A percentile compares a stretch with the other conserved stretches of the same genome.
Evolutionary conservation across 2,113 vertebrate genomes (phyloP).

Genomic region (Cinclus mexicanus): DNA sequence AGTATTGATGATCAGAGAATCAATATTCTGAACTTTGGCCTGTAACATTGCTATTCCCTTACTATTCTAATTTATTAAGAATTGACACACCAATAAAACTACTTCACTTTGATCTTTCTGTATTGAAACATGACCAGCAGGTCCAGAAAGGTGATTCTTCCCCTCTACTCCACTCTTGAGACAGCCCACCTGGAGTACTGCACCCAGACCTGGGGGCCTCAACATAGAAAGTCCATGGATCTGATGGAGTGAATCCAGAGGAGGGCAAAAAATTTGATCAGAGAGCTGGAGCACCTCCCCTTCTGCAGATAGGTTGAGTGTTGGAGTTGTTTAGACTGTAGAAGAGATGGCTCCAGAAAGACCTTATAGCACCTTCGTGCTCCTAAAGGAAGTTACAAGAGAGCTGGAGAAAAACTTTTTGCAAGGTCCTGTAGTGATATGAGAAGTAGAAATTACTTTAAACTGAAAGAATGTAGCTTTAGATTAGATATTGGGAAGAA

Average conservation of each 20-base stretch:
- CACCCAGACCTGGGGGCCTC: not conserved
- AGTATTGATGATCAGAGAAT: not conserved
- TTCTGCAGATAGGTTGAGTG: not conserved
- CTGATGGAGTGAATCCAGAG: not conserved
- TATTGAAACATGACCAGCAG: not conserved
- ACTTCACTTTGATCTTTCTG: not conserved
- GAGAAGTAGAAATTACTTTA: not conserved
- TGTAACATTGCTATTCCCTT: not conserved
- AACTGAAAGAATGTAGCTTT: not conserved
- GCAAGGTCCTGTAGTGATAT: not conserved
- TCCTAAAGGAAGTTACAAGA: not conserved
- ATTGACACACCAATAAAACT: not conserved
- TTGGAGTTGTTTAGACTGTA: not conserved
- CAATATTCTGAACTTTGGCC: not conserved
- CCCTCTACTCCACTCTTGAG: not conserved
- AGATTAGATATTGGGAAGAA: not conserved
- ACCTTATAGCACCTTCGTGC: not conserved
- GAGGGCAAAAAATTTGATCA: not conserved
- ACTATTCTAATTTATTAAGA: not conserved
- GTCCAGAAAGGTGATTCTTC: not conserved
- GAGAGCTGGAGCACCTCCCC: not conserved
- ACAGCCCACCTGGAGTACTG: not conserved
- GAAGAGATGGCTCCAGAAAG: not conserved
- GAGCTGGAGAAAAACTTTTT: not conserved
- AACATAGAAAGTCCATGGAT: not conserved